Percentiles rank a stretch among this genome's conserved stretches.
These are phyloP conservation scores for Calyptommatus sinebrachiatus DNA, from an alignment of 2,113 vertebrate species.

Conservation along the genomic window DNA sequence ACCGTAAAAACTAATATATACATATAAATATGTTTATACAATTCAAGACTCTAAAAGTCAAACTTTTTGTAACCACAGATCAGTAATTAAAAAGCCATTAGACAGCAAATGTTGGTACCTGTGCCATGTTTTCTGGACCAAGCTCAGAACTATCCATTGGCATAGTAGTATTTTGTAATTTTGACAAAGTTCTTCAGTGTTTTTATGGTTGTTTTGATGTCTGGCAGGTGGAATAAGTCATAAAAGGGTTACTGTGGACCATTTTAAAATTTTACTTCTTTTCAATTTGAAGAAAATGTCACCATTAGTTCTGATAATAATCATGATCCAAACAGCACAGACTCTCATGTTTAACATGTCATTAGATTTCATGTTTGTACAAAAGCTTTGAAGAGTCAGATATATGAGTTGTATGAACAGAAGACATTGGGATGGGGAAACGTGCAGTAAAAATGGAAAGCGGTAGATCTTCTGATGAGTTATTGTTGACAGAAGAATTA, in stretches of 20 bases:
- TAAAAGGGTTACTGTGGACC: slow-evolving; percentile 23
- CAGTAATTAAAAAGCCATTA: slow-evolving; percentile 6
- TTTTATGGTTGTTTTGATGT: slow-evolving; percentile 9
- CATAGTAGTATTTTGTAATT: not conserved
- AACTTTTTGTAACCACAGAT: not conserved
- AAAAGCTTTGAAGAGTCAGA: slow-evolving; percentile 50
- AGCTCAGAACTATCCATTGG: slow-evolving; percentile 29
- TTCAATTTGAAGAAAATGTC: not conserved
- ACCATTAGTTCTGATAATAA: not conserved
- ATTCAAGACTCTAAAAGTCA: not conserved
- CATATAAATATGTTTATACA: slow-evolving; percentile 30
- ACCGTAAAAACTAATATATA: slow-evolving; percentile 13
- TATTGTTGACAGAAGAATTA: slow-evolving; percentile 8
- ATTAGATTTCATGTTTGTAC: slow-evolving; percentile 35
- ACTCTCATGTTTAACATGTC: slow-evolving; percentile 14
- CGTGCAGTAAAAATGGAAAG: slow-evolving; percentile 24
- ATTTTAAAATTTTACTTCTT: slow-evolving; percentile 21
- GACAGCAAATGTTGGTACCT: slow-evolving; percentile 18
- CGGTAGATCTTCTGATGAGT: slow-evolving; percentile 22
- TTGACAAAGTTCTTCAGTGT: slow-evolving; percentile 1
- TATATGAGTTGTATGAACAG: slow-evolving; percentile 35
- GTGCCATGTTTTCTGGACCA: slow-evolving; percentile 21
- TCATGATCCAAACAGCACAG: slow-evolving; percentile 46
- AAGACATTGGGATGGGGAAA: slow-evolving; percentile 41
- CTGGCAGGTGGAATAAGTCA: slow-evolving; percentile 9